Conservation (phyloP, 2,888 invertebrate species). For the Epiperipatus broadwayi region DNA sequence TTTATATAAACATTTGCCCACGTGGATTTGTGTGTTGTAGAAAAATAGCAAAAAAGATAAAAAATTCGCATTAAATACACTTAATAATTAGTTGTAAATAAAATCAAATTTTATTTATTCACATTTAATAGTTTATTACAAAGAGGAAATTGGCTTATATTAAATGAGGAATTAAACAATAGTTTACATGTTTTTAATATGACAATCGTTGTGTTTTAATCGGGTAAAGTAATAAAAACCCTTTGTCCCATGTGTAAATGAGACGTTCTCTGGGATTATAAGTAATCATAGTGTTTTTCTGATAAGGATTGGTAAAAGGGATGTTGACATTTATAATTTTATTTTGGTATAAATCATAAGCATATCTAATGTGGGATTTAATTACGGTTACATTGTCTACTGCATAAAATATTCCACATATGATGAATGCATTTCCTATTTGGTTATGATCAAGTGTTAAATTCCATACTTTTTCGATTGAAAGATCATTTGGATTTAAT, state of each 20-base stretch:
- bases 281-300: constrained; percentile 70
- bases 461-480: constrained; percentile 60
- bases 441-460: constrained; percentile 61
- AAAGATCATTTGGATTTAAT: constrained; percentile 39
- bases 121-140: too few relatives aligned
- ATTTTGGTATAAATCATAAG: constrained; percentile 71
- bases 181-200: too few relatives aligned
- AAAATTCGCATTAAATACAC: too few relatives aligned
- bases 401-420: constrained; percentile 86
- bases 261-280: constrained; percentile 60
- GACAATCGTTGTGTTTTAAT: too few relatives aligned
- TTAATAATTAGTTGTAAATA: too few relatives aligned
- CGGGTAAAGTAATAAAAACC: constrained; percentile 76
- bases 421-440: constrained; percentile 90
- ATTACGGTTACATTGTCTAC: constrained; percentile 63
- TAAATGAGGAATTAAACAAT: too few relatives aligned
- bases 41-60: too few relatives aligned
- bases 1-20: too few relatives aligned
- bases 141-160: too few relatives aligned
- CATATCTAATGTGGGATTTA: constrained; percentile 68
- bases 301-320: constrained; percentile 78
- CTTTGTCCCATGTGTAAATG: constrained; percentile 82
- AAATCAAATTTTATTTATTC: too few relatives aligned
- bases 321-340: constrained; percentile 45
- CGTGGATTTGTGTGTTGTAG: too few relatives aligned